Evolutionary conservation across 2,113 vertebrate species (phyloP).

Genomic region (Diphyllodes magnificus): DNA sequence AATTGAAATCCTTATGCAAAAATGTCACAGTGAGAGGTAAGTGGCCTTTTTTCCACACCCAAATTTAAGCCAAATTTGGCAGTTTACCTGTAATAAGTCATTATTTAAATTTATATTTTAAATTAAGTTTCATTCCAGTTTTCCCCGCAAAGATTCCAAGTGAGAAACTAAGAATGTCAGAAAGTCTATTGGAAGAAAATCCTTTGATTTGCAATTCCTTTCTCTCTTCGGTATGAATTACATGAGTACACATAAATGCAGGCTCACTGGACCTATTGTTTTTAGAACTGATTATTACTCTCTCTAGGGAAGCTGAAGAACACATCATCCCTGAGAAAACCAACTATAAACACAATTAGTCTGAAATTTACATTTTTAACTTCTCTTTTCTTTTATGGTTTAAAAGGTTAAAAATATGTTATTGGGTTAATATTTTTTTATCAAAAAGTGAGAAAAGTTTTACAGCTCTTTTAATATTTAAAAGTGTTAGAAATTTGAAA

Average conservation of each 20-base stretch:
- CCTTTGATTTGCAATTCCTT: neutral
- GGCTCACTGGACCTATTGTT: neutral
- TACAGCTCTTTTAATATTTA: neutral
- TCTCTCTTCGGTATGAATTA: neutral
- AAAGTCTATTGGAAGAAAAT: neutral
- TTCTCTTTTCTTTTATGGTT: neutral
- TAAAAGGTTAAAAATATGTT: neutral
- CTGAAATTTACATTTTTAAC: neutral
- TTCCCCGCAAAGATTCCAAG: neutral
- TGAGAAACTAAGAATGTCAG: neutral
- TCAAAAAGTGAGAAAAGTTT: neutral
- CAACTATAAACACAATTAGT: neutral
- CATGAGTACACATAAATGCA: neutral
- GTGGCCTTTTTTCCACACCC: neutral
- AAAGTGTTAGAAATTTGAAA: neutral
- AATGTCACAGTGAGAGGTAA: neutral
- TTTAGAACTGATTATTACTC: neutral
- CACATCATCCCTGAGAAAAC: neutral
- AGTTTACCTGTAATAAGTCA: neutral
- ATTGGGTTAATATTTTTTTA: neutral
- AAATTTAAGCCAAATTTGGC: neutral
- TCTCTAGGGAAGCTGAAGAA: neutral
- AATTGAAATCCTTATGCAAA: neutral
- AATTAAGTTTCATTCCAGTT: neutral
- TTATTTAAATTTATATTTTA: neutral